Base-by-base conservation (phyloP, 2,888 invertebrate genomes). In the Plutella xylostella region DNA sequence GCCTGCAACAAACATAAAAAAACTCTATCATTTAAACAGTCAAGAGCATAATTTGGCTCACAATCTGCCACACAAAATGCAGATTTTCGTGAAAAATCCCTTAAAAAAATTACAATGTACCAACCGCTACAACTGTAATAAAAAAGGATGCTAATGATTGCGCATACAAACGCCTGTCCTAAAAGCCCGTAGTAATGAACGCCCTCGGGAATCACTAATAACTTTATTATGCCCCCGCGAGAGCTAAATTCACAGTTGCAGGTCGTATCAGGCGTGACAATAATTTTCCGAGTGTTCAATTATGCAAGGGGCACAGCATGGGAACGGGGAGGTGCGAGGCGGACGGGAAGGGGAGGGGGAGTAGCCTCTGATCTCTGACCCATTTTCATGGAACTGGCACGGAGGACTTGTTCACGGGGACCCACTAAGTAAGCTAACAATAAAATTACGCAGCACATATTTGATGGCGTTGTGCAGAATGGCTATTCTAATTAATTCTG, bases 231-330 rank as follows among this genome's bases (percentile, higher is more conserved):
- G 33, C 41, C 47, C 40, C 14, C 42, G 40, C 19, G 39, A 46
- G 44, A 41, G 51, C 52, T 54, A 54, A 58, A 62, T 63, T 57
- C 57, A 52, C 55, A 63, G 61, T 61, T 64, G 62, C 65, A 63
- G 58, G 58, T 61, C 60, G 61, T 59, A 61, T 64, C 67, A 66
- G 57, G 64, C 64, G 70, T 72, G 75, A 79, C 76, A 73, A 77
- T 78, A 74, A 77, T 77, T 77, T 73, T 65, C 74, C 72, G 65
- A 70, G 68, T 73, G 75, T 75, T 78, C 75, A 80, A 78, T 79
- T 78, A 79, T 79, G 77, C 77, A 76, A 68, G 71, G 68, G 69
- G 70, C 68, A 72, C 68, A 74, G 68, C 69, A 65, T 33, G 42
- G 20, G 18, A 33, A 15, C 21, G 63, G 63, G 64, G 58, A 55